Base-by-base conservation (phyloP, 2,797 vertebrate genomes). In the Lagorchestes hirsutus region DNA sequence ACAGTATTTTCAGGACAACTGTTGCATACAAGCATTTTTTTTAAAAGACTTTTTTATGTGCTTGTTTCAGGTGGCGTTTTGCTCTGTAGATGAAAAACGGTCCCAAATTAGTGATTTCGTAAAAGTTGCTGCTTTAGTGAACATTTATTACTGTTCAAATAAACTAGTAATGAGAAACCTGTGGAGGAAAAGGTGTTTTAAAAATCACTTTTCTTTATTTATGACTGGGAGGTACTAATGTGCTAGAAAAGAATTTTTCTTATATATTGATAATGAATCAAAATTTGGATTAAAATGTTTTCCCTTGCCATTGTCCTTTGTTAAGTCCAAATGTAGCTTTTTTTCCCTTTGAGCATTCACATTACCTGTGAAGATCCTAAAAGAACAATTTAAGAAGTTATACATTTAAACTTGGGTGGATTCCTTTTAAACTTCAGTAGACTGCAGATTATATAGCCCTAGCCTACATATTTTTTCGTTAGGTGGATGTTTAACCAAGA, bases 391-490 rank as follows among this genome's bases (percentile, higher is more conserved):
- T 97, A 94, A 96, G 96, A 98, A 97, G 46, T 96, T 97, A 50
- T 94, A n/a, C 55, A 9, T 55, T 96, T 97, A 93, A 0, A 91
- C 92, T 96, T 97, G 90, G 96, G 98, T 96, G 92, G 31, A 97
- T 98, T 98, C 97, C 96, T 97, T 97, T 97, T 95, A 95, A 97
- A 97, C 90, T 94, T 16, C 56, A 95, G 58, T 54, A 96, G 93
- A 92, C 94, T 97, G 62, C 59, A 97, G 96, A 98, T 98, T 97
- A 97, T 97, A 91, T 54, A 97, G 93, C 93, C 96, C 82, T 57
- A 90, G 90, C n/a, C 62, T 92, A 93, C 91, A 93, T 67, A 91
- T 46, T 31, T 97, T 98, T 93, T 90, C 93, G 0, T 62, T 97
- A n/a, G 93, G 91, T 95, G 95, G 95, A 96, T 98, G 58, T 96